Percentiles rank a stretch among this genome's conserved stretches.
Evolutionary conservation across 2,113 vertebrate genomes (phyloP).

Genomic region (Aldabrachelys gigantea): DNA sequence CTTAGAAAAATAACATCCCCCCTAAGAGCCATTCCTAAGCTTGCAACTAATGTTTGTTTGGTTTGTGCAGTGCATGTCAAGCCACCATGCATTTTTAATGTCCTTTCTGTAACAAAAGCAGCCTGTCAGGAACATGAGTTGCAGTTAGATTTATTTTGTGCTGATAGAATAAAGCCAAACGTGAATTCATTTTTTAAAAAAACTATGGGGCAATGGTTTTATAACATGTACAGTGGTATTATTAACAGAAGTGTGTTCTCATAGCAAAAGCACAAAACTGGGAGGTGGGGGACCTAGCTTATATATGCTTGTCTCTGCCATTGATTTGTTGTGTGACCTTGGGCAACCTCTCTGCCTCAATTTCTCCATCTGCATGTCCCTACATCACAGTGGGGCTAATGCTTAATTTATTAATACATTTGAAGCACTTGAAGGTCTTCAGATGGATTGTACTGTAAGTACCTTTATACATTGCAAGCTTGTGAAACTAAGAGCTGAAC

Average conservation of each 20-base stretch:
- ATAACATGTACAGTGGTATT: background rate
- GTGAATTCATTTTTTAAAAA: background rate
- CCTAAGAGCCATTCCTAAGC: background rate
- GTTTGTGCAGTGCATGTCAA: background rate
- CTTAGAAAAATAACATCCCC: background rate
- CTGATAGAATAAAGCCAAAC: slow-evolving; percentile 30
- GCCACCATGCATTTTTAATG: slow-evolving; percentile 50
- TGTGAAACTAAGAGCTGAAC: background rate
- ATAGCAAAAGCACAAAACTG: background rate
- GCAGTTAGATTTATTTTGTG: slow-evolving; percentile 15
- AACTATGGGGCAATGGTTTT: background rate
- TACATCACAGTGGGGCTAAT: background rate
- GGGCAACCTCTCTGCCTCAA: slow-evolving; percentile 37
- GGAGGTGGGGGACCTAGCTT: background rate
- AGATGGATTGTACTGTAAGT: slow-evolving; percentile 12
- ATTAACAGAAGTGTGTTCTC: background rate
- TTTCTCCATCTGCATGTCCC: slow-evolving; percentile 33
- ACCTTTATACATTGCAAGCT: background rate
- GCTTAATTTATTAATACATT: slow-evolving; percentile 4
- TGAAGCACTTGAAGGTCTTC: slow-evolving; percentile 19
- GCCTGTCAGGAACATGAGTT: background rate
- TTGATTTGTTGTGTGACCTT: slow-evolving; percentile 51
- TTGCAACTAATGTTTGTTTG: background rate
- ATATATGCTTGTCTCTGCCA: background rate
- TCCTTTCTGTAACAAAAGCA: slow-evolving; percentile 47